These are phyloP conservation scores for Drosophila planitibia DNA, from an alignment of 2,888 invertebrate genomes.

Conservation along the genomic window DNA sequence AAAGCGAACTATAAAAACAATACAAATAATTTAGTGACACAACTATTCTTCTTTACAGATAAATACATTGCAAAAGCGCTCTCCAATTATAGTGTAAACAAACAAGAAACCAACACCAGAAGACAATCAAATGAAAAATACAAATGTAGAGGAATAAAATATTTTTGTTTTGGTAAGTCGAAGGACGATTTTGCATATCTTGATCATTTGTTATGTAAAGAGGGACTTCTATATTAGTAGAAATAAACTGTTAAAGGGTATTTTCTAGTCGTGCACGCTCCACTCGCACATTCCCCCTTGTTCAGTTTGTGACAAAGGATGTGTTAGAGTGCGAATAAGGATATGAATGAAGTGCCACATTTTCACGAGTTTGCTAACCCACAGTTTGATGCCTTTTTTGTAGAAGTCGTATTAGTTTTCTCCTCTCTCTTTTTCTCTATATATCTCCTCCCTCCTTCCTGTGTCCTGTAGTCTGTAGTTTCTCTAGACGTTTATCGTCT, in stretches of 20 bases:
- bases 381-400: slow-evolving; percentile 39
- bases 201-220: background rate
- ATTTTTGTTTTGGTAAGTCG: background rate
- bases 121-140: background rate
- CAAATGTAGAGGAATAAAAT: background rate
- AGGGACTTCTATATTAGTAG: background rate
- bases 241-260: background rate
- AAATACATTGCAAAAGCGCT: background rate
- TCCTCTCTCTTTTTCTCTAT: slow-evolving; percentile 41
- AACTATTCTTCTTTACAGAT: background rate
- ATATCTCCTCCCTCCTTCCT: background rate
- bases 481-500: slow-evolving; percentile 12
- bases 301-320: background rate
- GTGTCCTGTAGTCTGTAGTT: slow-evolving; percentile 1
- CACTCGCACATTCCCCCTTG: background rate
- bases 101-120: background rate
- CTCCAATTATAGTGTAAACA: background rate
- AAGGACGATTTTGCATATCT: background rate
- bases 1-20: slow-evolving; percentile 12
- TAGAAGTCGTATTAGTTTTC: slow-evolving; percentile 69
- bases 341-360: slow-evolving; percentile 74
- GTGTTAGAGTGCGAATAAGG: slow-evolving; percentile 33
- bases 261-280: background rate
- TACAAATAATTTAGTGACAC: slow-evolving; percentile 31
- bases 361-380: slow-evolving; percentile 64